Conservation (phyloP, 2,113 vertebrate genomes). For the Oplegnathus fasciatus region DNA sequence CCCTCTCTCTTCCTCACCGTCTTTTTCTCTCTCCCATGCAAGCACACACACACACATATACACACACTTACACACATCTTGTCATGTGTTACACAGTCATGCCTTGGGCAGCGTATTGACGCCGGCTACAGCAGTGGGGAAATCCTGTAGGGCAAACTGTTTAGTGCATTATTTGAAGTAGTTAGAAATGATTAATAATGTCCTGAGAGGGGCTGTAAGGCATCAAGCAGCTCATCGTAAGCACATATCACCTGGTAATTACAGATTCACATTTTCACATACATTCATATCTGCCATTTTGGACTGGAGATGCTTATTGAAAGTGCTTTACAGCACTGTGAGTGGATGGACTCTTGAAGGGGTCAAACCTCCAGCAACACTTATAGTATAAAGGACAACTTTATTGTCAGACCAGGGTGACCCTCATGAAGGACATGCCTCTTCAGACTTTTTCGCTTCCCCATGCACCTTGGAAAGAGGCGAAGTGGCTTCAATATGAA, state of each 20-base stretch:
- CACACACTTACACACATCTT: constrained; percentile 30
- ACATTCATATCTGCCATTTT: constrained; percentile 64
- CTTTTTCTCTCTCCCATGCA: constrained; percentile 36
- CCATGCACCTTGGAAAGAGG: not conserved
- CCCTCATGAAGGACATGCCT: not conserved
- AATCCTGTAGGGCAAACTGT: constrained; percentile 78
- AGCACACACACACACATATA: not conserved
- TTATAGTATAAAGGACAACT: not conserved
- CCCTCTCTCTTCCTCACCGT: constrained; percentile 30
- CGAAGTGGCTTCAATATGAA: constrained; percentile 11
- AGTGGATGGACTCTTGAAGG: constrained; percentile 24
- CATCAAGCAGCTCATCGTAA: constrained; percentile 75
- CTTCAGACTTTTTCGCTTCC: not conserved
- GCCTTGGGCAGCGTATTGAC: constrained; percentile 80
- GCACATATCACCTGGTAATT: constrained; percentile 71
- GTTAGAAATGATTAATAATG: constrained; percentile 81
- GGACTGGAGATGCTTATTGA: constrained; percentile 41
- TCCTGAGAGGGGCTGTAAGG: constrained; percentile 65
- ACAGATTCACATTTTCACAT: constrained; percentile 60
- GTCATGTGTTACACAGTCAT: constrained; percentile 66
- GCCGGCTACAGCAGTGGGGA: constrained; percentile 67
- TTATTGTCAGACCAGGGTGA: not conserved
- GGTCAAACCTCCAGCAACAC: not conserved
- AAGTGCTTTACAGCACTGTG: constrained; percentile 1
- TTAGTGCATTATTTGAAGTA: constrained; percentile 81